A percentile compares a stretch with the other conserved stretches of the same genome.
phyloP scores from a whole-genome alignment of 2,797 vertebrate genomes.

The Ceyx erithaca region DNA sequence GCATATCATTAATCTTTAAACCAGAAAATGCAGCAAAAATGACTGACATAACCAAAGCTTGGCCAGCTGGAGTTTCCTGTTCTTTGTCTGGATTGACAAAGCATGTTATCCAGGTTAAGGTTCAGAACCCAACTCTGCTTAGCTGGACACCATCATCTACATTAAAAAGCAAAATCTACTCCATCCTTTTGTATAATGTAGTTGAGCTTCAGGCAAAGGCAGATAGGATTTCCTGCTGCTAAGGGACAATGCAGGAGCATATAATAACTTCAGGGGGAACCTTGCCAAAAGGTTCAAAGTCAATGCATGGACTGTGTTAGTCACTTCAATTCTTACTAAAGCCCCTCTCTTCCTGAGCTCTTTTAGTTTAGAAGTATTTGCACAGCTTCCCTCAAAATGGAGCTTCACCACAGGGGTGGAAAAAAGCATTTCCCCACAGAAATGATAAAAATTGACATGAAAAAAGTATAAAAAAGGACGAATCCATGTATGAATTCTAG shows the following conservation, averaged over 20 bases:
- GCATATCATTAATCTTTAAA: not conserved
- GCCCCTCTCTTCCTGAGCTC: not conserved
- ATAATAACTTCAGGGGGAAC: not conserved
- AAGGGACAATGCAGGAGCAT: not conserved
- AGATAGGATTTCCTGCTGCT: conserved; percentile 17
- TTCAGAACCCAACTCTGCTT: not conserved
- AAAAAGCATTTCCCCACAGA: not conserved
- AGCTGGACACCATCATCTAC: not conserved
- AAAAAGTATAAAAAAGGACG: not conserved
- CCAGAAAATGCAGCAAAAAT: not conserved
- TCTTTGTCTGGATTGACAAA: not conserved
- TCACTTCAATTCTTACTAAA: not conserved
- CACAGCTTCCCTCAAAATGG: not conserved
- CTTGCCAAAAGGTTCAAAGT: not conserved
- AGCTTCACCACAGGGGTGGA: not conserved
- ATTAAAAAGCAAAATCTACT: not conserved
- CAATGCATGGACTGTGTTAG: not conserved
- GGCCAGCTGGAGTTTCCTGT: not conserved
- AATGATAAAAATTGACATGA: not conserved
- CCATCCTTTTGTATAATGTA: not conserved
- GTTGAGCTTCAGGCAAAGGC: not conserved
- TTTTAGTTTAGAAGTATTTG: not conserved
- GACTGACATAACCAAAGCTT: not conserved
- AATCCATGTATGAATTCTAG: not conserved
- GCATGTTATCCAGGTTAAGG: not conserved